Evolutionary conservation across 2,113 vertebrate genomes (phyloP), one percentile per base, ranked within the genome.

Genomic region (Tragelaphus imberbis): DNA sequence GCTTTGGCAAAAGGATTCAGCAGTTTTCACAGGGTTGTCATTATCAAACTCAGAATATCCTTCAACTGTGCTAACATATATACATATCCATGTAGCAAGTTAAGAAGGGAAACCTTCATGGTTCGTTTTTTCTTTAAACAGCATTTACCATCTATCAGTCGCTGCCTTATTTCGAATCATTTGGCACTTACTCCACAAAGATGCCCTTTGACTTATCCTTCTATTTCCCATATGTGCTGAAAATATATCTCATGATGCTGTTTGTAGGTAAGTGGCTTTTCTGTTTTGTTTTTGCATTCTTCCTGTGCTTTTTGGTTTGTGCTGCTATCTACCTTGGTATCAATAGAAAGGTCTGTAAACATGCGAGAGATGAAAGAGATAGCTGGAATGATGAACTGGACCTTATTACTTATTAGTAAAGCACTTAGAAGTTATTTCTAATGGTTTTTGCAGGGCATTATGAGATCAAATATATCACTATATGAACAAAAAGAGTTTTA

Each of bases 131-230:
- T 79, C 65, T 97, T 89, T 84, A n/a, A 92, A 90, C 98, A 99
- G 99, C 98, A 90, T 98, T 99, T 96, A 99, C 99, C 17, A 97
- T 99, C 87, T 99, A 98, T 94, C 99, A 99, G 92, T 99, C 99
- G 0, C 96, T 99, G 97, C 99, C 98, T 16, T 99, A 99, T 92
- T 98, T 99, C 84, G 99, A 99, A 98, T 98, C 98, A 17, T 92
- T 98, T 77, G 98, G 98, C 68, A 99, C 98, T 8, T 98, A 98
- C 47, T 99, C 99, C 17, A 97, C 98, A 81, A 94, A 98, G 87
- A 84, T 99, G 58, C 98, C 98, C 7, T 97, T 98, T 7, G 97
- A 98, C 6, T 55, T 98, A 25, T 97, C 98, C 33, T 86, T 99
- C 86, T 98, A 99, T 96, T 99, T 99, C 17, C 99, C 99, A 1